Conservation (phyloP, 2,797 vertebrate genomes). For the Pseudochaenichthys georgianus region DNA sequence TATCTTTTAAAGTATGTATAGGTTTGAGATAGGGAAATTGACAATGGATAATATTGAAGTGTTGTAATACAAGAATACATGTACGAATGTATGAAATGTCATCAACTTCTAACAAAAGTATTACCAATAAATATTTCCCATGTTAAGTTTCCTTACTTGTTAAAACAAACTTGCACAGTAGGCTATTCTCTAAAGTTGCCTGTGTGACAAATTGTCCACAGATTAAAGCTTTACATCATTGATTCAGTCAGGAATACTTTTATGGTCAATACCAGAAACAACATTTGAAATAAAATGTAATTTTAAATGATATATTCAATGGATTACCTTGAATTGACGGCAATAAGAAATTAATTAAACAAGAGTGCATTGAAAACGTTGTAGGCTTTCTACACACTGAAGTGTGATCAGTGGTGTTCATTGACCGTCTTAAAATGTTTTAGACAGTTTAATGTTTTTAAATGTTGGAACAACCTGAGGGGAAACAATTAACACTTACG, state of each 20-base stretch:
- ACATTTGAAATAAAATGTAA: not conserved
- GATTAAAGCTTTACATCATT: too few relatives aligned
- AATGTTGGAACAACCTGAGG: not conserved
- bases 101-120: too few relatives aligned
- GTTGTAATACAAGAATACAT: not conserved
- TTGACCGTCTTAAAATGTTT: not conserved
- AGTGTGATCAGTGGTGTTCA: not conserved
- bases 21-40: not conserved
- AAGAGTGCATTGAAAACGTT: not conserved
- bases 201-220: too few relatives aligned
- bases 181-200: too few relatives aligned
- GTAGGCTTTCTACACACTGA: not conserved
- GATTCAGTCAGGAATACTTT: too few relatives aligned
- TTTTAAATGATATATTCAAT: not conserved
- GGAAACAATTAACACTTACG: not conserved
- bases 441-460: not conserved
- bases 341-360: not conserved
- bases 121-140: too few relatives aligned
- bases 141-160: too few relatives aligned
- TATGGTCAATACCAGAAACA: not conserved
- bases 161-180: too few relatives aligned
- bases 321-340: not conserved
- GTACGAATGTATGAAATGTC: too few relatives aligned
- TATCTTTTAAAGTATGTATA: not conserved
- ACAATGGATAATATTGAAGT: not conserved